Evolutionary conservation across 2,113 vertebrate species (phyloP), one percentile per base, ranked within the genome.

Genomic region (Clarias macrocephalus): DNA sequence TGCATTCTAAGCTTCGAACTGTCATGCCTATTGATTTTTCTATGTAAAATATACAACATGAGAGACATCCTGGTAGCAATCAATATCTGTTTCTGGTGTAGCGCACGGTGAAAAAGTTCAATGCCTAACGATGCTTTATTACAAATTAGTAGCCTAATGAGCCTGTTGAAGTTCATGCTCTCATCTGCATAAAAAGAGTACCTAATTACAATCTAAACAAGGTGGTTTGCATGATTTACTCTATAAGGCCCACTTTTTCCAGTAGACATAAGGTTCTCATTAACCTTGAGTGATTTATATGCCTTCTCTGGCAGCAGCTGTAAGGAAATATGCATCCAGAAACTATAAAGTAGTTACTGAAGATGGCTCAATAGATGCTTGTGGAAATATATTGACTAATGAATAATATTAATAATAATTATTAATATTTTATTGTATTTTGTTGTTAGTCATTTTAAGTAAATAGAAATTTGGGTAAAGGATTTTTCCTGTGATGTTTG

Each of bases 21-120:
- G 87, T 88, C 90, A 88, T 88, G 79, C 70, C 85, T 91, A 89
- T 91, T 88, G 90, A 91, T 91, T 88, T 87, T 72, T 80, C 52
- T 21, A 18, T 79, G 82, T 82, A 82, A 77, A 66, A 66, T 82
- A 77, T 80, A 85, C 82, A 76, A 72, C 80, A 82, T 56, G 10
- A 28, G 84, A 86, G 83, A 63, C 88, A n/a, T 87, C 84, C 80
- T 83, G 85, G 87, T 81, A 28, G 33, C 88, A 79, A 85, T 91
- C 90, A 62, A 88, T 91, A 88, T 11, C 62, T 30, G 30, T 48
- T 79, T 80, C 79, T 85, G 70, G 60, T 82, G 65, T 72, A 54
- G 63, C 33, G n/a, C 66, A 87, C 80, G 77, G 54, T 88, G 83
- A 85, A 88, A 87, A 82, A 83, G 73, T 89, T 76, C 68, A 81